Evolutionary conservation across 2,113 vertebrate genomes (phyloP).

Genomic region (Podilymbus podiceps): DNA sequence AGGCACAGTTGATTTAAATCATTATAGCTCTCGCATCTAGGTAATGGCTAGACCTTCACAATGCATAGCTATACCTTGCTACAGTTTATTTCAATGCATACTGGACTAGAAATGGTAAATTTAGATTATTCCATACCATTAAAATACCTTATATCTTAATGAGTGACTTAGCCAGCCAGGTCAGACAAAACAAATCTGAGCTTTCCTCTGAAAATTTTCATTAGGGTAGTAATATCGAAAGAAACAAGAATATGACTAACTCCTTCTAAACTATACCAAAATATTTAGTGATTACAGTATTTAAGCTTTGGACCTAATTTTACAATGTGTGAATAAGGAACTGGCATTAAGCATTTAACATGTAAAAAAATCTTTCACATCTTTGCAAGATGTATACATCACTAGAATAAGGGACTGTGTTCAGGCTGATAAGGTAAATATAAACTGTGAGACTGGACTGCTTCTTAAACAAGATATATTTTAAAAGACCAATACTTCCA

Average conservation of each 20-base stretch:
- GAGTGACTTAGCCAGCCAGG: not conserved
- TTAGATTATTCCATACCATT: not conserved
- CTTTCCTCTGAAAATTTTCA: not conserved
- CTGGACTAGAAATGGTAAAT: not conserved
- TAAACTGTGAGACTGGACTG: not conserved
- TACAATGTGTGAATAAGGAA: not conserved
- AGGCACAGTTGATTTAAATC: not conserved
- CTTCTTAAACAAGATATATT: not conserved
- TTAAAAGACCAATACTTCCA: not conserved
- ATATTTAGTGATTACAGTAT: not conserved
- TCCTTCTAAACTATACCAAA: not conserved
- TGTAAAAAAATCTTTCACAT: not conserved
- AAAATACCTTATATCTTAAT: not conserved
- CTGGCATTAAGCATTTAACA: not conserved
- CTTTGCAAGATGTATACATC: not conserved
- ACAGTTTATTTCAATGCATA: not conserved
- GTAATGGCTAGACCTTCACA: not conserved
- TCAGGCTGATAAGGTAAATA: not conserved
- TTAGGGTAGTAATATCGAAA: not conserved
- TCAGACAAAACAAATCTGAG: not conserved
- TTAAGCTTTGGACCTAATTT: not conserved
- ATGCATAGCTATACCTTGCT: not conserved
- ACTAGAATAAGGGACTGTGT: not conserved
- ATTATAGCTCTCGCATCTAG: not conserved
- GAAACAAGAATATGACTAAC: not conserved